Percentiles rank a stretch among this genome's conserved stretches.
phyloP scores from a whole-genome alignment of 2,113 vertebrate genomes.

The Scytalopus superciliaris region DNA sequence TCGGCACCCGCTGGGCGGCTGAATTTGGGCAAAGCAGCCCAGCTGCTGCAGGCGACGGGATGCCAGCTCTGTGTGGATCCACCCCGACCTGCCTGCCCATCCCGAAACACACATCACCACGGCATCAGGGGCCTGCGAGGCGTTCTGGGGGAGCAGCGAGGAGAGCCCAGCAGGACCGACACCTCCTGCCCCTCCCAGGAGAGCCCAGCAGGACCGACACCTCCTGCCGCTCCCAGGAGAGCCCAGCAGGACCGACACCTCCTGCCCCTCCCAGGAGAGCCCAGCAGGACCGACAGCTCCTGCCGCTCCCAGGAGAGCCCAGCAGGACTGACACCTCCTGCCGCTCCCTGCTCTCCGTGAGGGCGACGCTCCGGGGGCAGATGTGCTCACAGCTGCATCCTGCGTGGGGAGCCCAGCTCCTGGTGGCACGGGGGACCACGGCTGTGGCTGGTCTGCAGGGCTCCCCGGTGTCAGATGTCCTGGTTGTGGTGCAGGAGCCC shows the following conservation, averaged over 20 bases:
- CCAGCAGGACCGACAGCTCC: too few relatives aligned
- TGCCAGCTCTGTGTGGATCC: accelerated
- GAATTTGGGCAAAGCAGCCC: not conserved
- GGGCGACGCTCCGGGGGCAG: not conserved
- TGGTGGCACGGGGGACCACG: not conserved
- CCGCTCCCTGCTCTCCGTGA: too few relatives aligned
- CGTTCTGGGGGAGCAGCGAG: accelerated
- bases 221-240: too few relatives aligned
- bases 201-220: too few relatives aligned
- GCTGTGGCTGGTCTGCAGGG: not conserved
- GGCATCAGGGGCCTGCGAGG: accelerated
- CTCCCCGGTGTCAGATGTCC: accelerated
- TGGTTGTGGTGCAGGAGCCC: not conserved
- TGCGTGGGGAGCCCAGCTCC: not conserved
- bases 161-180: not conserved
- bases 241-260: too few relatives aligned
- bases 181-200: too few relatives aligned
- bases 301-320: not conserved
- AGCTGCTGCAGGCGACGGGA: not conserved
- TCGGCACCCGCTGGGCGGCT: not conserved
- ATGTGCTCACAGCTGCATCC: not conserved
- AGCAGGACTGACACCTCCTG: too few relatives aligned
- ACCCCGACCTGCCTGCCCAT: not conserved
- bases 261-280: too few relatives aligned
- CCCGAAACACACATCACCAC: accelerated